Evolutionary conservation across 2,888 invertebrate genomes (phyloP), one percentile per base, ranked within the genome.

Genomic region (Polyommatus icarus): DNA sequence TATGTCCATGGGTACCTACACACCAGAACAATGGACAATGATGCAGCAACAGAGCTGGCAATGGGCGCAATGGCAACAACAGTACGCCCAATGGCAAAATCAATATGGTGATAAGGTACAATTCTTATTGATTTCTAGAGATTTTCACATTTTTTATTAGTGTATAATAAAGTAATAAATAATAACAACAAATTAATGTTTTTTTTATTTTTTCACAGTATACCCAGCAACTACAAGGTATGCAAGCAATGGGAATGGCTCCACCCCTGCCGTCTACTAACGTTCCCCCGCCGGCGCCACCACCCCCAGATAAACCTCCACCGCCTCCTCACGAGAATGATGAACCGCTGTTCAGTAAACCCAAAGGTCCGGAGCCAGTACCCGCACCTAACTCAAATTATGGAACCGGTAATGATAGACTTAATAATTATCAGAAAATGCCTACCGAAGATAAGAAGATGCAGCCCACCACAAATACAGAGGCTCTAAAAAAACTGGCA

Each of bases 61-160:
- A 82, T 96, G 96, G 95, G 95, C 96, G 12, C 96, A 96, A 82
- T 97, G 97, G 97, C 96, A 97, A 84, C 96, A 96, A 82, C 97
- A 97, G 84, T 97, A 96, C 89, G 95, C 96, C 76, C 96, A 96
- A 83, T 96, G 96, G 97, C 97, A 97, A 86, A 95, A 94, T 79
- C 96, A 96, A 84, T 97, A 96, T 87, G 97, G 96, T 75, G 96
- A 96, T 78, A 96, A 96, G 95, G 96, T 96, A 90, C 67, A 67
- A 1, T 15, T 12, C 15, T 10, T 24, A 24, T 24, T 8, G 10
- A 12, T 61, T 24, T 61, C 12, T 29, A 24, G 59, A 24, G 24
- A n/a, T n/a, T n/a, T n/a, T n/a, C n/a, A n/a, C n/a, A n/a, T n/a
- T n/a, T n/a, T n/a, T n/a, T 10, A 46, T 46, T 46, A 46, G 2